A percentile compares a stretch with the other conserved stretches of the same genome.
Evolutionary conservation across 2,888 invertebrate genomes (phyloP).

Genomic region (Brachylomia viminalis): DNA sequence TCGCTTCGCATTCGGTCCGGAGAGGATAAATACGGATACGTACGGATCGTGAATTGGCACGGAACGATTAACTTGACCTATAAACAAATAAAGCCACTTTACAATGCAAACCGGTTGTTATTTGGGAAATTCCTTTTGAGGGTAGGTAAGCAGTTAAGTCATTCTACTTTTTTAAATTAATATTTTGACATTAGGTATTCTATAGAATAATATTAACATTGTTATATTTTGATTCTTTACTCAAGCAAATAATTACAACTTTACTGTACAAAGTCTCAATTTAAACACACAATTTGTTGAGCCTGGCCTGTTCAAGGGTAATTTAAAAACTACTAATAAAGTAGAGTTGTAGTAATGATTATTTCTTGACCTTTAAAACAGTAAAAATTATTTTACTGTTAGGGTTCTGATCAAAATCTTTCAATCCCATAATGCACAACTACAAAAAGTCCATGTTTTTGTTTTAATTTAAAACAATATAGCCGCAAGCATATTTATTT

Average conservation of each 20-base stretch:
- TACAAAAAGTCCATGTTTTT: background rate
- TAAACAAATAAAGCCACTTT: slow-evolving; percentile 33
- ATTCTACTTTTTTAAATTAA: too few relatives aligned
- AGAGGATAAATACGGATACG: slow-evolving; percentile 31
- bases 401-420: background rate
- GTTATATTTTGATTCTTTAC: background rate
- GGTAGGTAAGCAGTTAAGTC: background rate
- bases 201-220: background rate
- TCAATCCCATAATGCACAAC: background rate
- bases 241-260: background rate
- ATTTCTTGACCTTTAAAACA: slow-evolving; percentile 4
- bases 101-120: slow-evolving; percentile 10
- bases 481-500: background rate
- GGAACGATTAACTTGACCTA: slow-evolving; percentile 45
- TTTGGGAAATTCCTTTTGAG: slow-evolving; percentile 3
- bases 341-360: background rate
- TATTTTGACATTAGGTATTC: background rate
- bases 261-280: background rate
- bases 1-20: slow-evolving; percentile 21
- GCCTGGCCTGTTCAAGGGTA: background rate
- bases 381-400: background rate
- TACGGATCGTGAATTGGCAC: slow-evolving; percentile 32
- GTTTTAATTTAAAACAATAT: background rate
- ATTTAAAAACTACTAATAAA: background rate
- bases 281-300: background rate